Percentiles rank a stretch among this genome's conserved stretches.
Evolutionary conservation across 2,113 vertebrate species (phyloP).

Genomic region (Gobio gobio): DNA sequence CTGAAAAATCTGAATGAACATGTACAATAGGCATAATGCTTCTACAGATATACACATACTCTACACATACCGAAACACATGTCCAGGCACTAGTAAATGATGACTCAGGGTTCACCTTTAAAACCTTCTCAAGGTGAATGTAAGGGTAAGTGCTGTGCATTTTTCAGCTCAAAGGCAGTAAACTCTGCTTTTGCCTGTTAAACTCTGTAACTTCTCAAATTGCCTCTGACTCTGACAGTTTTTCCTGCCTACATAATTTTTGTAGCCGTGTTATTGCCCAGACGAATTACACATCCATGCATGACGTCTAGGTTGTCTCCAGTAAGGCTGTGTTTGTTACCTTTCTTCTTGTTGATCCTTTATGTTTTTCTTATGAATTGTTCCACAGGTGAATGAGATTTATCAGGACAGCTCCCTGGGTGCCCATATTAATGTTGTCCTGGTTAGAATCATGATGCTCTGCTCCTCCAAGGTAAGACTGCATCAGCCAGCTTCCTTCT

Average conservation of each 20-base stretch:
- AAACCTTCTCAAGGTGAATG: neutral
- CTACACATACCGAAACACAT: neutral
- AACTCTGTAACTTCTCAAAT: neutral
- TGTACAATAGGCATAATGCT: neutral
- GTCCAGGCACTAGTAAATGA: neutral
- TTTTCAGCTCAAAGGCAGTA: neutral
- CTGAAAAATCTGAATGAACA: neutral
- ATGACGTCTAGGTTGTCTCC: neutral
- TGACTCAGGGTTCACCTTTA: neutral
- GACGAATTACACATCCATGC: conserved; percentile 12
- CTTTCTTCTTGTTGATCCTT: neutral
- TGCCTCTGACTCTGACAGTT: conserved; percentile 9
- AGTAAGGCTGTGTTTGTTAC: neutral
- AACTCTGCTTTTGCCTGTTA: neutral
- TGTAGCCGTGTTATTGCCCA: neutral
- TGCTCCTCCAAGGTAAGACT: conserved; percentile 67
- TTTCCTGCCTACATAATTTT: conserved; percentile 10
- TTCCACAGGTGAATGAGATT: conserved; percentile 91
- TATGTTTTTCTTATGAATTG: conserved; percentile 18
- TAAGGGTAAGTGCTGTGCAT: neutral
- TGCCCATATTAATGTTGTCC: conserved; percentile 89
- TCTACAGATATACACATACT: conserved; percentile 4
- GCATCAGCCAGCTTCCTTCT: neutral
- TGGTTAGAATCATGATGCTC: conserved; percentile 95
- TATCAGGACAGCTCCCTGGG: conserved; percentile 94